These are phyloP conservation scores for Austrofundulus limnaeus DNA, from an alignment of 2,113 vertebrate genomes.

Conservation along the genomic window DNA sequence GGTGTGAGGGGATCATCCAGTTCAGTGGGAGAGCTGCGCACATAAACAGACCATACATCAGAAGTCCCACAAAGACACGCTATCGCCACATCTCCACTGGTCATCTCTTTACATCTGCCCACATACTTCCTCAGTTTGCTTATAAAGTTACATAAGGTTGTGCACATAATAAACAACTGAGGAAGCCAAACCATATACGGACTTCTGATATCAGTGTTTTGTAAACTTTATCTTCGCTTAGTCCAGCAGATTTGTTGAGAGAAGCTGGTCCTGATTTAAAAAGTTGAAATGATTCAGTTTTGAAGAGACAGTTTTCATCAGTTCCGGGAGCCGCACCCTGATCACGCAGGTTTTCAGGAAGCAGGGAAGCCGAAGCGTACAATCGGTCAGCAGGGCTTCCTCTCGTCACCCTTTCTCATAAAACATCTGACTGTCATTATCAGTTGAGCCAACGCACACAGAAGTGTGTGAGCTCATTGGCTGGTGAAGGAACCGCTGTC, in stretches of 20 bases:
- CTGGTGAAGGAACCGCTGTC: too few species aligned
- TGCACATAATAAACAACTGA: slow-evolving; percentile 1
- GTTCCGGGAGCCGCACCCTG: neutral
- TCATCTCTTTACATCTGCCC: slow-evolving; percentile 44
- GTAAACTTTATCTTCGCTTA: neutral
- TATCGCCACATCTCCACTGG: slow-evolving; percentile 8
- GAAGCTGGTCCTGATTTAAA: neutral
- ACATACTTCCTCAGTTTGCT: slow-evolving; percentile 47
- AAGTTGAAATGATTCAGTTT: too few species aligned
- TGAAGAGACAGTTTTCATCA: neutral
- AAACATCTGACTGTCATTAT: too few species aligned
- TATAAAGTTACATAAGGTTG: slow-evolving; percentile 34
- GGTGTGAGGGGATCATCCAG: slow-evolving; percentile 48
- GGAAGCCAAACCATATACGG: slow-evolving; percentile 26
- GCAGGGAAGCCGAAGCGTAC: neutral
- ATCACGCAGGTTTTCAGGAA: neutral
- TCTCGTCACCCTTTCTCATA: too few species aligned
- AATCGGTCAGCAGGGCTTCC: too few species aligned
- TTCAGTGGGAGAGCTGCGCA: slow-evolving; percentile 35
- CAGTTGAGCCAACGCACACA: too few species aligned
- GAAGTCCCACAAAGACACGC: slow-evolving; percentile 28
- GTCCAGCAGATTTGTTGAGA: neutral
- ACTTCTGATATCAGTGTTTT: slow-evolving; percentile 18
- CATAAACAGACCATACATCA: slow-evolving; percentile 62
- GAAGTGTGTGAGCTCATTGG: too few species aligned